These are phyloP conservation scores for Nephotettix cincticeps DNA, from an alignment of 1,140 invertebrate species.

Conservation along the genomic window DNA sequence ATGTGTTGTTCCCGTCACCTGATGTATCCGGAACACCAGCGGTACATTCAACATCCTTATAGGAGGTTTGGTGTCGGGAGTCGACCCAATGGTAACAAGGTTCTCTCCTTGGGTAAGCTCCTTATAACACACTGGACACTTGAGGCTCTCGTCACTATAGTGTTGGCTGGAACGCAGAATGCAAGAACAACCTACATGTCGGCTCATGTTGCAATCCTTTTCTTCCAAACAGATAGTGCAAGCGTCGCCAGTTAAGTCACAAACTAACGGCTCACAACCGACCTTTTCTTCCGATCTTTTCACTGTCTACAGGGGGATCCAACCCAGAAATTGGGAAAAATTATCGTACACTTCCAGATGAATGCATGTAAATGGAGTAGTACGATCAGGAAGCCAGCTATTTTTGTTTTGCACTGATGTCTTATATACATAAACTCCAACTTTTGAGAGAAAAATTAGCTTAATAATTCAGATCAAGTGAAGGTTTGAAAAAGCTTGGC, in stretches of 20 bases:
- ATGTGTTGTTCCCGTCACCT: slow-evolving; percentile 53
- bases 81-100: slow-evolving; percentile 50
- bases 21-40: slow-evolving; percentile 56
- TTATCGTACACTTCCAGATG: no score
- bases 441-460: no score
- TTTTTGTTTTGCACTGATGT: no score
- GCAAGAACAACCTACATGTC: slow-evolving; percentile 57
- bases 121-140: slow-evolving; percentile 56
- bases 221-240: slow-evolving; percentile 68
- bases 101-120: slow-evolving; percentile 51
- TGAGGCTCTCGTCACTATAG: slow-evolving; percentile 48
- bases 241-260: slow-evolving; percentile 29
- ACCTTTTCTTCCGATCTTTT: no score
- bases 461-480: no score
- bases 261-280: not conserved
- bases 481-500: no score
- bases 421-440: no score
- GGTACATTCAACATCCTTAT: slow-evolving; percentile 55
- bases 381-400: no score
- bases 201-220: slow-evolving; percentile 55
- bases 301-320: no score
- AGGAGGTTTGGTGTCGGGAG: slow-evolving; percentile 46
- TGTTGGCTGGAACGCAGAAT: slow-evolving; percentile 55
- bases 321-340: no score
- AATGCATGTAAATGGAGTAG: no score